These are phyloP conservation scores for Microvelia longipes DNA, from an alignment of 1,140 invertebrate species.

Conservation along the genomic window DNA sequence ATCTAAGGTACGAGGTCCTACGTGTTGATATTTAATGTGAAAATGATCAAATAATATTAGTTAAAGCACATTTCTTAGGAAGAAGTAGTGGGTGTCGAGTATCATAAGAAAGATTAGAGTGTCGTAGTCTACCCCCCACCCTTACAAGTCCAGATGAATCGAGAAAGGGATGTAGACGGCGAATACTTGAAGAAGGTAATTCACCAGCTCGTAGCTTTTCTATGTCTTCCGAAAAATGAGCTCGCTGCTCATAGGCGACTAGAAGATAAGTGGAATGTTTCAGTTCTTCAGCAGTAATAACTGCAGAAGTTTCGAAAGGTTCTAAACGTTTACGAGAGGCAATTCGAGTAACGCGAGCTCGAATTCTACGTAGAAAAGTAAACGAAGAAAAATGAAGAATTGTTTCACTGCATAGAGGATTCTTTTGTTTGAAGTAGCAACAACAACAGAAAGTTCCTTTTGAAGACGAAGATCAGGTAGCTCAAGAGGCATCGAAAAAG, in stretches of 20 bases:
- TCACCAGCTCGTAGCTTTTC: not conserved
- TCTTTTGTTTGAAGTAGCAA: not conserved
- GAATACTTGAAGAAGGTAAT: not conserved
- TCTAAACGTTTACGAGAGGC: not conserved
- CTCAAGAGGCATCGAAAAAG: not conserved
- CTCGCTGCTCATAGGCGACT: not conserved
- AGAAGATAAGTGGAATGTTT: not conserved
- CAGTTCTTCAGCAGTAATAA: not conserved
- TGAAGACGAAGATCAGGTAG: not conserved
- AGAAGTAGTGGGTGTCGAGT: constrained; percentile 26
- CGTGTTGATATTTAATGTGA: constrained; percentile 22
- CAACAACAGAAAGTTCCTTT: not conserved
- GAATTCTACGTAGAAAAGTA: not conserved
- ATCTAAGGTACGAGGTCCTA: constrained; percentile 14
- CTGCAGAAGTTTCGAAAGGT: not conserved
- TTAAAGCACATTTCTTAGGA: constrained; percentile 19
- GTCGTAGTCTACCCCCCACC: constrained; percentile 29
- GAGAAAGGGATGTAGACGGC: constrained; percentile 23
- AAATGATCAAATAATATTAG: constrained; percentile 21
- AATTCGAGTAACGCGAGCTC: not conserved
- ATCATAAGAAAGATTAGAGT: constrained; percentile 19
- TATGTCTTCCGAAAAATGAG: not conserved
- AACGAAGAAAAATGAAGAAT: not conserved
- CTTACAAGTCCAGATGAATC: constrained; percentile 27
- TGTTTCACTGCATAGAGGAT: not conserved